Evolutionary conservation across 2,888 invertebrate species (phyloP), one percentile per base, ranked within the genome.

Genomic region (Drosophila vallismaia): DNA sequence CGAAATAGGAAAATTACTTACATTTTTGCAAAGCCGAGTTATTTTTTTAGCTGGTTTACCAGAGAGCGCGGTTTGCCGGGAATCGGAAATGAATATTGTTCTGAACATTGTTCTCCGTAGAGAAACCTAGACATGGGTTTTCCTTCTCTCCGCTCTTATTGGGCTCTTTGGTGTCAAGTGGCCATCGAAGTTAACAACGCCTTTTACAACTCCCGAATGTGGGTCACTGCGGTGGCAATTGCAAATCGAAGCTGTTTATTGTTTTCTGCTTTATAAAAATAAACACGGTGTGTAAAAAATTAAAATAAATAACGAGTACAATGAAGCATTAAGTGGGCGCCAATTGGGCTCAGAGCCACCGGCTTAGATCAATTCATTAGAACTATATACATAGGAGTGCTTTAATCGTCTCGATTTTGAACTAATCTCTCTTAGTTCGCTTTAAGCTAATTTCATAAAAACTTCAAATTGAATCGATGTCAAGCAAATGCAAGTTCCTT

Each of bases 271-370:
- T 63, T 84, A 79, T 81, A 81, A 77, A 84, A 81, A 69, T 81
- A 84, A 81, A 72, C 70, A 74, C 76, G 62, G 53, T 66, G 63
- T 71, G 71, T 70, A 63, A 62, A 59, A 69, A 54, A 69, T 57
- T 45, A 28, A 74, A 79, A 86, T 79, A 86, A 86, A 85, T 85
- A 82, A 79, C 72, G 67, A 71, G 77, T 62, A 50, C 62, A 75
- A 50, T 49, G 67, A 56, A 67, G 54, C 63, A 67, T 73, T 48
- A 48, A 52, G 71, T 51, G 74, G 73, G 57, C 66, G 81, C 73
- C 75, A 71, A 8, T n/a, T 3, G 64, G 70, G 67, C 78, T 76
- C 64, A 19, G 42, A 71, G 77, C 67, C 59, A n/a, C 14, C 33
- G 48, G 40, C 68, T 40, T 28, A 64, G 70, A 67, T 70, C 76